phyloP scores from a whole-genome alignment of 2,797 vertebrate species.

The Pantherophis vulpinus region DNA sequence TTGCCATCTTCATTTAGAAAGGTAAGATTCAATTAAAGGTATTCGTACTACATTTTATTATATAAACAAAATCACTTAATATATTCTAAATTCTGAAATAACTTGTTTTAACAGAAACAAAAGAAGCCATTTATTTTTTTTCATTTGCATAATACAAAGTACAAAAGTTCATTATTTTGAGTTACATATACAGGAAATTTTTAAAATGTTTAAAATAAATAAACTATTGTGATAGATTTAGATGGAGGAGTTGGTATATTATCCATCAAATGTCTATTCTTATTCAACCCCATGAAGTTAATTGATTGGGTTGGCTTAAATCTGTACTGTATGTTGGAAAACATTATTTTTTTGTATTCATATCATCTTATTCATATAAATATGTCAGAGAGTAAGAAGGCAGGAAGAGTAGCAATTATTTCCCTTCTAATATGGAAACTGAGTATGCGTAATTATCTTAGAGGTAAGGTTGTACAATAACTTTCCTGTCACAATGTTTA shows the following conservation, averaged over 20 bases:
- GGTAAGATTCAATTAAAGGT: conserved; percentile 57
- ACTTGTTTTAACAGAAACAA: conserved; percentile 32
- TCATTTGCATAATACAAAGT: conserved; percentile 31
- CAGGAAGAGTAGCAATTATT: conserved; percentile 52
- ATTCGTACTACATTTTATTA: background rate
- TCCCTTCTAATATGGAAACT: conserved; percentile 57
- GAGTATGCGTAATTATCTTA: conserved; percentile 53
- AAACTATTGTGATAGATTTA: background rate
- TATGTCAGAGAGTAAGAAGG: conserved; percentile 42
- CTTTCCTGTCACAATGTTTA: conserved; percentile 49
- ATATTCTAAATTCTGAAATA: conserved; percentile 30
- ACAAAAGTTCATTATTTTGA: background rate
- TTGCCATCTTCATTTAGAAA: conserved; percentile 65
- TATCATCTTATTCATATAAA: conserved; percentile 46
- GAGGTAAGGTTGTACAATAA: conserved; percentile 42
- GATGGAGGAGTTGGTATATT: background rate
- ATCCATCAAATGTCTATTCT: background rate
- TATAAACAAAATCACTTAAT: background rate
- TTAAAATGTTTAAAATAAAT: background rate
- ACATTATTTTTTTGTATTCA: conserved; percentile 23
- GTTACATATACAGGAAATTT: background rate
- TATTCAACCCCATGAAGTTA: background rate
- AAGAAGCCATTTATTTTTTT: conserved; percentile 28
- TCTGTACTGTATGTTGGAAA: background rate
- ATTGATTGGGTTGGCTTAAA: background rate